Percentiles rank a stretch among this genome's conserved stretches.
Evolutionary conservation across 2,113 vertebrate genomes (phyloP).

Genomic region (Engraulis encrasicolus): DNA sequence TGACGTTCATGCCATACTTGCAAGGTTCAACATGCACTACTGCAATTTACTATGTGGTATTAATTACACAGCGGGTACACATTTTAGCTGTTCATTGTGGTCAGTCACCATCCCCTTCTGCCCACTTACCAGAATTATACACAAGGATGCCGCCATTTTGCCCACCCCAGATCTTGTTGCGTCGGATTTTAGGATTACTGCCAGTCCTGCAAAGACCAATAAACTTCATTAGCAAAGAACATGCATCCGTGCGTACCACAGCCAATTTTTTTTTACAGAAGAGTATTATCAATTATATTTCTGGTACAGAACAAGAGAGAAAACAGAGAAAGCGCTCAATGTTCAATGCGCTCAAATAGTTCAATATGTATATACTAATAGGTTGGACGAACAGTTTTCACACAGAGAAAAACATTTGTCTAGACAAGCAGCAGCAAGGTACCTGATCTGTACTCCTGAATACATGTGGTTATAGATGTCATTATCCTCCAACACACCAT

Average conservation of each 20-base stretch:
- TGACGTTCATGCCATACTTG: background rate
- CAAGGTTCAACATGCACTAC: background rate
- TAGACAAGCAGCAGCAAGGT: background rate
- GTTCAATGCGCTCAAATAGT: too few relatives aligned
- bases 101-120: background rate
- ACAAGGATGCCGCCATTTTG: slow-evolving; percentile 99
- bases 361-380: too few relatives aligned
- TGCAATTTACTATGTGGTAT: background rate
- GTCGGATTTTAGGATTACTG: slow-evolving; percentile 98
- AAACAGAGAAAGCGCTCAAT: too few relatives aligned
- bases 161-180: slow-evolving; percentile 99
- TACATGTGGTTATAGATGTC: slow-evolving; percentile 99
- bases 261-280: too few relatives aligned
- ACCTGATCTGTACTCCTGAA: slow-evolving; percentile 99
- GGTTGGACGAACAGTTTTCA: too few relatives aligned
- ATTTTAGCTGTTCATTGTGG: background rate
- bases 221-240: background rate
- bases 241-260: too few relatives aligned
- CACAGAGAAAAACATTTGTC: too few relatives aligned
- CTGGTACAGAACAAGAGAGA: too few relatives aligned
- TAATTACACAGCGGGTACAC: background rate
- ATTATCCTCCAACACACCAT: slow-evolving; percentile 97
- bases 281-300: too few relatives aligned
- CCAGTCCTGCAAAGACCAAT: slow-evolving; percentile 82
- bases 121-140: slow-evolving; percentile 93